Conservation (phyloP, 2,113 vertebrate genomes). For the Protobothrops mucrosquamatus region DNA sequence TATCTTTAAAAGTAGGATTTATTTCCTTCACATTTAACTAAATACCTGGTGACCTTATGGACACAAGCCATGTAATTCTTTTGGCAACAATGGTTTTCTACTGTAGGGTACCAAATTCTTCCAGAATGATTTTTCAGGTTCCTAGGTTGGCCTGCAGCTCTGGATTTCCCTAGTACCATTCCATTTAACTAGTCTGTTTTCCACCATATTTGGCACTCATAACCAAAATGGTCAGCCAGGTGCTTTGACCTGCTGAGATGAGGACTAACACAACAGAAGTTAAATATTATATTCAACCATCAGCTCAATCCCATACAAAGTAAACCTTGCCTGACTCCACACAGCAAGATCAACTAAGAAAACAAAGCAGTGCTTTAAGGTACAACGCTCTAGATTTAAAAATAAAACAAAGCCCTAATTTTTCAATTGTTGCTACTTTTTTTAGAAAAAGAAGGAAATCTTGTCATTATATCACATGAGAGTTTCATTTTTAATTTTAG, state of each 20-base stretch:
- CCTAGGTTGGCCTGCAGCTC: background rate
- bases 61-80: background rate
- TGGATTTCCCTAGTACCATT: background rate
- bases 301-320: background rate
- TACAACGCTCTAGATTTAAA: conserved; percentile 5
- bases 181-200: background rate
- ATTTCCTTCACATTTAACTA: background rate
- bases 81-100: background rate
- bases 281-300: background rate
- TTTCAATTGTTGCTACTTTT: conserved; percentile 29
- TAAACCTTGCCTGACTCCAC: background rate
- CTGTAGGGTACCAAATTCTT: background rate
- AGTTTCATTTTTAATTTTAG: conserved; percentile 80
- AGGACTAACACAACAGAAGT: background rate
- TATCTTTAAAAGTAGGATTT: background rate
- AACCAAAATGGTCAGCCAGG: background rate
- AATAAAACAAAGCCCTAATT: conserved; percentile 19
- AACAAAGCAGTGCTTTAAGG: conserved; percentile 35
- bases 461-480: conserved; percentile 62
- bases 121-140: background rate
- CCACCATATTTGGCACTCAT: background rate
- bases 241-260: background rate
- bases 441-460: conserved; percentile 58
- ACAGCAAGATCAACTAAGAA: conserved; percentile 35
- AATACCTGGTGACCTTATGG: background rate